Conservation (phyloP, 2,797 vertebrate species). For the Amniataba percoides region DNA sequence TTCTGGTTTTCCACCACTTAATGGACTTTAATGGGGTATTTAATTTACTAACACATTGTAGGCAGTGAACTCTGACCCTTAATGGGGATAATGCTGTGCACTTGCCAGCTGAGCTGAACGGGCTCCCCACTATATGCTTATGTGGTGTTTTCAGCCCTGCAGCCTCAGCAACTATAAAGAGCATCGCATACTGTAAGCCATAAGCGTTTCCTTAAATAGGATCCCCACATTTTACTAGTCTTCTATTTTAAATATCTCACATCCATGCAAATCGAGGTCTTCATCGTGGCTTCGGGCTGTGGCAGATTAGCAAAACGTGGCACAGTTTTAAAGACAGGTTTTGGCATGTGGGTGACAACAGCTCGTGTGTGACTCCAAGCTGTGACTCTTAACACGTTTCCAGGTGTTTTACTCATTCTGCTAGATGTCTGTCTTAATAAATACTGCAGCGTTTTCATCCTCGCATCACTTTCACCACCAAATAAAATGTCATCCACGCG, state of each 20-base stretch:
- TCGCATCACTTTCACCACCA: constrained; percentile 36
- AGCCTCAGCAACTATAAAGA: constrained; percentile 58
- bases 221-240: constrained; percentile 28
- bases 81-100: constrained; percentile 46
- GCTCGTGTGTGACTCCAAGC: constrained; percentile 12
- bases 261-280: not conserved
- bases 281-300: constrained; percentile 12
- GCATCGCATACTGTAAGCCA: constrained; percentile 21
- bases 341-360: constrained; percentile 7
- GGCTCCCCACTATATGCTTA: constrained; percentile 51
- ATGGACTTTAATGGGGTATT: constrained; percentile 63
- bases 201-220: constrained; percentile 32
- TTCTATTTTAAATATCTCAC: not conserved
- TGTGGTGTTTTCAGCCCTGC: constrained; percentile 53
- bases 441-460: constrained; percentile 43
- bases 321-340: not conserved
- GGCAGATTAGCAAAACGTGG: constrained; percentile 6
- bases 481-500: constrained; percentile 57
- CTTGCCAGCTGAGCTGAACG: constrained; percentile 53
- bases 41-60: constrained; percentile 56
- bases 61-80: constrained; percentile 69
- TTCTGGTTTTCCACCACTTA: constrained; percentile 41
- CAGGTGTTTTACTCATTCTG: constrained; percentile 34
- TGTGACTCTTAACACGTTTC: constrained; percentile 15
- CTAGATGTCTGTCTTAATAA: constrained; percentile 23